Percentiles rank a stretch among this genome's conserved stretches.
phyloP scores from a whole-genome alignment of 2,888 invertebrate genomes.

The Pilophorus perplexus region DNA sequence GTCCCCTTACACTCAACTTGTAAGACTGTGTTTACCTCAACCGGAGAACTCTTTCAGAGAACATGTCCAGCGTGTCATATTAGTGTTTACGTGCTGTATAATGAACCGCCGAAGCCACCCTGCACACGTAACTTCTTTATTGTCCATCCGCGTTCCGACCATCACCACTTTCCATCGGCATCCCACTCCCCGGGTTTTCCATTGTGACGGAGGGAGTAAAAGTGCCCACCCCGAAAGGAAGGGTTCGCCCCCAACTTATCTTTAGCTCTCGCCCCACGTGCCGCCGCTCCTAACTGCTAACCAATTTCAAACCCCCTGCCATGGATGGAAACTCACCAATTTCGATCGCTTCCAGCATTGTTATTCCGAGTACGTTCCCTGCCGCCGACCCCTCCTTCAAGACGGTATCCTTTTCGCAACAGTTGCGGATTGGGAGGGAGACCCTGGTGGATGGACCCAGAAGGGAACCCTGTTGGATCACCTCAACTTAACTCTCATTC shows the following conservation, averaged over 20 bases:
- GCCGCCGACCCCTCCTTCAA: background rate
- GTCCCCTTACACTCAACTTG: no score
- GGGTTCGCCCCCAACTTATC: constrained; percentile 6
- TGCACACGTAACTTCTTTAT: constrained; percentile 19
- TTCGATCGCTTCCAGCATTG: constrained; percentile 32
- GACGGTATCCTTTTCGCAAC: constrained; percentile 22
- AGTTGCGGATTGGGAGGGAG: no score
- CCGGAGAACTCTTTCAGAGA: background rate
- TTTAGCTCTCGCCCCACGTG: constrained; percentile 27
- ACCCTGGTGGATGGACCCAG: no score
- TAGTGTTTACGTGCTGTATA: constrained; percentile 26
- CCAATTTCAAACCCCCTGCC: constrained; percentile 23
- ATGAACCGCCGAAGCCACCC: constrained; percentile 8
- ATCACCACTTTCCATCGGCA: background rate
- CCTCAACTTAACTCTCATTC: constrained; percentile 18
- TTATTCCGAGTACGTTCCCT: constrained; percentile 11
- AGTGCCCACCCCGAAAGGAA: background rate
- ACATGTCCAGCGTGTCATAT: constrained; percentile 11
- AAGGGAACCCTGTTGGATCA: constrained; percentile 10
- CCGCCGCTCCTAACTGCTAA: constrained; percentile 28
- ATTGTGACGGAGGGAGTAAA: background rate
- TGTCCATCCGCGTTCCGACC: constrained; percentile 16
- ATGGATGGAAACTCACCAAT: constrained; percentile 22
- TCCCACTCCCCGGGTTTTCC: background rate
- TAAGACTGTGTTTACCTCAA: constrained; percentile 21